phyloP scores from a whole-genome alignment of 2,888 invertebrate species.

The Athalia circularis region DNA sequence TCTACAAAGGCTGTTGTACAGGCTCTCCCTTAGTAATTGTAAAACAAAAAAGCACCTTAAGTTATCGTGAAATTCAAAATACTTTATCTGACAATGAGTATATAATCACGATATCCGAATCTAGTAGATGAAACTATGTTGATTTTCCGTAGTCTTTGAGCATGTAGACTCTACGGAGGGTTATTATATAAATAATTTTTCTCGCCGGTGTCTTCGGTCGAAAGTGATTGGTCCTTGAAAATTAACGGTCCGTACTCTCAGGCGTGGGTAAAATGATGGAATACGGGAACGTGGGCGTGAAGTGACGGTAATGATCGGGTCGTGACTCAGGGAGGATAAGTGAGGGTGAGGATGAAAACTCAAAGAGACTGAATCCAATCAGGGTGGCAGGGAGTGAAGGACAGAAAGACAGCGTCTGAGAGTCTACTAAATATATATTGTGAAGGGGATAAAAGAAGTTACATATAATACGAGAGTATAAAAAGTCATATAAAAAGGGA shows the following conservation, averaged over 20 bases:
- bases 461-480: neutral
- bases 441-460: neutral
- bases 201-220: neutral
- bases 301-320: conserved; percentile 40
- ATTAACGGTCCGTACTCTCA: neutral
- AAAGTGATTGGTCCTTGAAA: conserved; percentile 13
- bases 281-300: conserved; percentile 34
- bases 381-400: conserved; percentile 12
- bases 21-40: too few species aligned
- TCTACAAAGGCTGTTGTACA: too few species aligned
- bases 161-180: too few species aligned
- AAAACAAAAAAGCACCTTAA: too few species aligned
- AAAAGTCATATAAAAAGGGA: neutral
- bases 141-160: too few species aligned
- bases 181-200: neutral
- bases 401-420: conserved; percentile 5
- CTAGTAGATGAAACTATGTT: too few species aligned
- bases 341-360: conserved; percentile 26
- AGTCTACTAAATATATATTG: neutral
- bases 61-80: too few species aligned
- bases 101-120: too few species aligned
- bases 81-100: too few species aligned
- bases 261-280: conserved; percentile 31
- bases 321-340: conserved; percentile 41
- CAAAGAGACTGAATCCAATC: neutral